phyloP scores from a whole-genome alignment of 2,113 vertebrate species.

The Sturnira hondurensis region DNA sequence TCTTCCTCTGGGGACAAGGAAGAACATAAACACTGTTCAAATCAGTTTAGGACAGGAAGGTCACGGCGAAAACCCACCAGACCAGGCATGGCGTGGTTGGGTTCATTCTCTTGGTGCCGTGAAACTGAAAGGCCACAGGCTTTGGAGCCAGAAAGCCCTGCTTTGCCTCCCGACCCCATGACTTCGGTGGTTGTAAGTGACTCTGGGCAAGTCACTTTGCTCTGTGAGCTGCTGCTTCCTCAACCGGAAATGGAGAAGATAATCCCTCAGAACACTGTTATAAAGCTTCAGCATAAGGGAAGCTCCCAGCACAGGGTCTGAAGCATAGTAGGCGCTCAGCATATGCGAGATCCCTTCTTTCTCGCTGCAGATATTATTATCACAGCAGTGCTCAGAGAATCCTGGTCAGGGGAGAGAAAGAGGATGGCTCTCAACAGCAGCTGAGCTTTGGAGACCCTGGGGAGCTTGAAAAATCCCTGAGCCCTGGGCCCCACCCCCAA shows the following conservation, averaged over 20 bases:
- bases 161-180: not conserved
- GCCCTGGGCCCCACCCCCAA: not conserved
- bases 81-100: no score
- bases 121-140: not conserved
- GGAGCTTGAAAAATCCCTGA: not conserved
- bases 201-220: not conserved
- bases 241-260: not conserved
- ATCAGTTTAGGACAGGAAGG: not conserved
- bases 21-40: not conserved
- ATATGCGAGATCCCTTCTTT: not conserved
- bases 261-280: no score
- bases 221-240: not conserved
- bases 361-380: not conserved
- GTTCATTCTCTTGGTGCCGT: not conserved
- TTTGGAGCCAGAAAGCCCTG: not conserved
- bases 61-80: not conserved
- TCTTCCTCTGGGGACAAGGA: not conserved
- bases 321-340: not conserved
- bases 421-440: not conserved
- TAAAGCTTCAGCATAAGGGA: not conserved
- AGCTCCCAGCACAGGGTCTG: not conserved
- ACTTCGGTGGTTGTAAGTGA: not conserved
- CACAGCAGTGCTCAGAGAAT: not conserved
- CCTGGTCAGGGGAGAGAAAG: not conserved
- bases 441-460: not conserved